A percentile compares a stretch with the other conserved stretches of the same genome.
Conservation (phyloP, 2,888 invertebrate genomes). For the Dermolepida albohirtum region DNA sequence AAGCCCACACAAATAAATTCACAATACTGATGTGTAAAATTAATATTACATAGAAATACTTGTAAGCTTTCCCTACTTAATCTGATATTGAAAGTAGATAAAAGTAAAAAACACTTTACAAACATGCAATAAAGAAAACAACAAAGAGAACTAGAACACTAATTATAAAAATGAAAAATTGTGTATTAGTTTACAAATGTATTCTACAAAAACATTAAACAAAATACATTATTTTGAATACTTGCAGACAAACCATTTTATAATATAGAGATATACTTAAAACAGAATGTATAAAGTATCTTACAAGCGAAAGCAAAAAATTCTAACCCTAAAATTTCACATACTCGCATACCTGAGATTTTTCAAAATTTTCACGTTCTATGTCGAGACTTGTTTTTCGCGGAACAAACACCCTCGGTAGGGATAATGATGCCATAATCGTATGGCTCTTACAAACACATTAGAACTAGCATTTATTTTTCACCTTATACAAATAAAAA, state of each 20-base stretch:
- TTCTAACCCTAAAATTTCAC: constrained; percentile 12
- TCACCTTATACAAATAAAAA: constrained; percentile 32
- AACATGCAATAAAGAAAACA: not conserved
- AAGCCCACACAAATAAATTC: constrained; percentile 9
- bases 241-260: no score
- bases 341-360: constrained; percentile 75
- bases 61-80: constrained; percentile 22
- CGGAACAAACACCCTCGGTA: constrained; percentile 78
- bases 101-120: not conserved
- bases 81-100: constrained; percentile 26
- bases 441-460: constrained; percentile 30
- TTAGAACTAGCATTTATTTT: constrained; percentile 37
- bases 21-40: constrained; percentile 10
- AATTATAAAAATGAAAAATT: constrained; percentile 11
- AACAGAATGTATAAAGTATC: no score
- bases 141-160: not conserved
- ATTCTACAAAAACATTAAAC: not conserved
- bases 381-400: constrained; percentile 82
- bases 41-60: constrained; percentile 10
- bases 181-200: not conserved
- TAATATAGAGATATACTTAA: no score
- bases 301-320: no score
- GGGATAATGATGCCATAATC: constrained; percentile 77
- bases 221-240: no score
- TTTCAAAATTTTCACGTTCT: constrained; percentile 86